Evolutionary conservation across 92 coral and sea anemone genomes (phyloP), one percentile per base, ranked within the genome.

Genomic region (Umimayanthus chanpuru): DNA sequence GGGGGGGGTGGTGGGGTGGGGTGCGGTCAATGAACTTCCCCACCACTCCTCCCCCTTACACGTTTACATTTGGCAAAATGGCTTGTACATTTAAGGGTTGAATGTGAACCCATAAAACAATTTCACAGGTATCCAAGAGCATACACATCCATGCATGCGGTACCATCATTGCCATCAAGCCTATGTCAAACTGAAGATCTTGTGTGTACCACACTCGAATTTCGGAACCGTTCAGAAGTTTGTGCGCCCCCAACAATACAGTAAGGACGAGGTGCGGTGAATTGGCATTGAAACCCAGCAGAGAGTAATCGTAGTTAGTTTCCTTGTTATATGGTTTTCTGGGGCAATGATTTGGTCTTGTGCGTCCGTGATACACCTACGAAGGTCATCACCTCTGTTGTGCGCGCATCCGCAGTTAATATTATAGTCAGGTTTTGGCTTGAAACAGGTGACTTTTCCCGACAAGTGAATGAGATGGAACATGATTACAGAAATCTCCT

Each of bases 131-230:
- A 56, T 1, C 83, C 83, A 4, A 53, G 25, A 6, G 70, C 83
- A 30, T 79, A 79, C 18, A 79, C 25, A 50, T 79, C 83, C 39
- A 50, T 79, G 23, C 83, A 79, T 9, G 83, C 64, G 0, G 25
- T 29, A n/a, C 68, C 68, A 28, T 8, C 25, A 56, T 79, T 79
- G 20, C 55, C 26, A 25, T 12, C 5, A 4, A 55, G 36, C 5
- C 3, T 0, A 3, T 11, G 3, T 9, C 55, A 12, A 20, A 26
- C n/a, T n/a, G 26, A 4, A 79, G 70, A 50, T 79, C 83, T 79
- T 79, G 67, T 2, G 68, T 79, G 44, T 47, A 50, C 83, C 83
- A 79, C 44, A 79, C 70, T 40, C 83, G 83, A 79, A 79, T 20
- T 43, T 53, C 83, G 18, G 83, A 79, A 10, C 44, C 83, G 0